phyloP scores from a whole-genome alignment of 2,113 vertebrate genomes.

The Brienomyrus longianalis region DNA sequence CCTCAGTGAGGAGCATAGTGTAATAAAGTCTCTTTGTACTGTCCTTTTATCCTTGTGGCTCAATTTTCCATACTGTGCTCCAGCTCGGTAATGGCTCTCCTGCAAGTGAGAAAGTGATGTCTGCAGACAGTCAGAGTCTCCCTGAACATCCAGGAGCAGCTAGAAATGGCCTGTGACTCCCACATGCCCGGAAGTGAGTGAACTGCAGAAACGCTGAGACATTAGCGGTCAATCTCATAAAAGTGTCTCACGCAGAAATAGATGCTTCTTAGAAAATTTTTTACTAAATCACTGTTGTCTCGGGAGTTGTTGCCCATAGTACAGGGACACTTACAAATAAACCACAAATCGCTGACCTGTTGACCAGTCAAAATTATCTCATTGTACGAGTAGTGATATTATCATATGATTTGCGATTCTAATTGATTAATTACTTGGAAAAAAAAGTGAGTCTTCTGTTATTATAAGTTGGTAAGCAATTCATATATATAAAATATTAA shows the following conservation, averaged over 20 bases:
- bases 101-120: neutral
- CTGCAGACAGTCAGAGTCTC: neutral
- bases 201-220: neutral
- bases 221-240: neutral
- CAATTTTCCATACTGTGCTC: neutral
- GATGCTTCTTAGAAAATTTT: neutral
- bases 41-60: neutral
- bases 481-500: conserved; percentile 3
- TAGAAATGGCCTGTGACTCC: neutral
- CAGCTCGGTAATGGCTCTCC: neutral
- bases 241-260: neutral
- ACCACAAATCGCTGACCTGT: neutral
- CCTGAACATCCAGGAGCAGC: neutral
- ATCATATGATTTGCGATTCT: neutral
- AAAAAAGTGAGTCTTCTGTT: neutral
- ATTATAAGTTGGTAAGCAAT: neutral
- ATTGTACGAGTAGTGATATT: too few relatives aligned
- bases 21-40: neutral
- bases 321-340: neutral
- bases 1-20: neutral
- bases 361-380: neutral
- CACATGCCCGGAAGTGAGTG: neutral
- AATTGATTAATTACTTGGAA: neutral
- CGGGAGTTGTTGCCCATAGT: neutral
- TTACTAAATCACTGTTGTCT: neutral